These are phyloP conservation scores for Neolamprologus falcicula DNA, from an alignment of 2,113 vertebrate genomes.

Conservation along the genomic window DNA sequence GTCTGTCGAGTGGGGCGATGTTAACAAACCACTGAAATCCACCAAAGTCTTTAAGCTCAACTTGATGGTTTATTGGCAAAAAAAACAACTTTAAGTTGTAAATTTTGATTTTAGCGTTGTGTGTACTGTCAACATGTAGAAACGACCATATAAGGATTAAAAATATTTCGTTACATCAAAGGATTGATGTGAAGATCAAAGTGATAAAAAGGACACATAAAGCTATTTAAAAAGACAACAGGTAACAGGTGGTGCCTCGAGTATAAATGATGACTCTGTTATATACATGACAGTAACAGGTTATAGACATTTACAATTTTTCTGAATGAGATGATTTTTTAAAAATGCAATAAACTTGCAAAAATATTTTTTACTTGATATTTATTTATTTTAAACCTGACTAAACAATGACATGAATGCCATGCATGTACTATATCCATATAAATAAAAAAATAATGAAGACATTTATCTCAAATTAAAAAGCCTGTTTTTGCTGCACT, in stretches of 20 bases:
- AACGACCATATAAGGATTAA: neutral
- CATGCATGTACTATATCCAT: neutral
- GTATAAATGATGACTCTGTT: neutral
- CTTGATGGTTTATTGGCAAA: neutral
- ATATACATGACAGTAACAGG: neutral
- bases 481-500: neutral
- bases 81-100: rapidly evolving
- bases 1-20: neutral
- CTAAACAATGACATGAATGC: neutral
- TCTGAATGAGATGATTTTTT: neutral
- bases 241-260: rapidly evolving
- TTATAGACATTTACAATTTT: neutral
- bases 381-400: neutral
- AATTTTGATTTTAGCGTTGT: neutral
- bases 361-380: neutral
- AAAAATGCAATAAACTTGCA: neutral
- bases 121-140: neutral
- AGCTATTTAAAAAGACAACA: neutral
- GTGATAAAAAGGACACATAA: neutral
- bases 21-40: neutral
- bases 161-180: rapidly evolving
- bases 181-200: neutral
- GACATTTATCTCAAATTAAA: rapidly evolving
- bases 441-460: neutral
- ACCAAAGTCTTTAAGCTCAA: neutral